phyloP scores from a whole-genome alignment of 2,888 invertebrate species.

The Pollenia amentaria region DNA sequence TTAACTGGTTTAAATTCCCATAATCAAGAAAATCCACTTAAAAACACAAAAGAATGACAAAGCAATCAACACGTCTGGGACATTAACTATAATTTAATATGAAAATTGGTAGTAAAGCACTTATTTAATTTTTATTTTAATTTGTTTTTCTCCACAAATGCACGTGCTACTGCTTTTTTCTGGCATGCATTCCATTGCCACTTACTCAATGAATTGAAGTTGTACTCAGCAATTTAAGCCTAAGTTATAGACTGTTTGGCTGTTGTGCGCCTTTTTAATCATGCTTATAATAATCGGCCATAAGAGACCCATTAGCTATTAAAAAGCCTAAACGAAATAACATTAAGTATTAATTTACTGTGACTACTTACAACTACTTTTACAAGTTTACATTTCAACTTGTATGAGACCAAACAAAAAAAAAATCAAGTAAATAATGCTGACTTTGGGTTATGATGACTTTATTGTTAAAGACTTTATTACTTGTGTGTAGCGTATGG shows the following conservation, averaged over 20 bases:
- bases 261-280: slow-evolving; percentile 34
- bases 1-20: slow-evolving; percentile 43
- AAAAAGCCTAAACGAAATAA: slow-evolving; percentile 54
- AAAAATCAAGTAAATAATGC: slow-evolving; percentile 6
- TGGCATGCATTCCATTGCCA: slow-evolving; percentile 37
- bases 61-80: slow-evolving; percentile 65
- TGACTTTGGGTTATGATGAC: slow-evolving; percentile 30
- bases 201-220: slow-evolving; percentile 29
- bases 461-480: slow-evolving; percentile 51
- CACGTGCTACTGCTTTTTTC: slow-evolving; percentile 52
- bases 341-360: slow-evolving; percentile 59
- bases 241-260: slow-evolving; percentile 36
- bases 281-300: slow-evolving; percentile 60
- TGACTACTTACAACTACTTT: slow-evolving; percentile 30
- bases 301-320: slow-evolving; percentile 70
- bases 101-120: slow-evolving; percentile 50
- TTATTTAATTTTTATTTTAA: slow-evolving; percentile 6
- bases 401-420: slow-evolving; percentile 18
- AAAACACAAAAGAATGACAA: slow-evolving; percentile 44
- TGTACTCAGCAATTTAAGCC: slow-evolving; percentile 19
- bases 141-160: slow-evolving; percentile 20
- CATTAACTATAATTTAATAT: slow-evolving; percentile 69
- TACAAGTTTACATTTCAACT: slow-evolving; percentile 17
- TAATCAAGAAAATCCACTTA: background rate
- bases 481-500: slow-evolving; percentile 7